Evolutionary conservation across 1,140 invertebrate species (phyloP), one percentile per base, ranked within the genome.

Genomic region (Drosophila sturtevanti): DNA sequence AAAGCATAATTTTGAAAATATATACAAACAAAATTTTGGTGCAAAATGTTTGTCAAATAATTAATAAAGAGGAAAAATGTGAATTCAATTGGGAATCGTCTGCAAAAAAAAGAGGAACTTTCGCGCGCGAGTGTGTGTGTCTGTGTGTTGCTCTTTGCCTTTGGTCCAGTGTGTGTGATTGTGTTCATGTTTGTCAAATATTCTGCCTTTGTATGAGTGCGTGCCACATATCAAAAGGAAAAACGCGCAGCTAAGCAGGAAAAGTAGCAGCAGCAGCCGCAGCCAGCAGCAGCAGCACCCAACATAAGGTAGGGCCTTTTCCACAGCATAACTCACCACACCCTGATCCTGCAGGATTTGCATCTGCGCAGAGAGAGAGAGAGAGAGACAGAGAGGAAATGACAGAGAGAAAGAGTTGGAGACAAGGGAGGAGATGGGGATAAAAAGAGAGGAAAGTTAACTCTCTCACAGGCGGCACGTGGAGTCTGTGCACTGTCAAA

Each of bases 311-410:
- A 85, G 74, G 81, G 81, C 84, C 31, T 89, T 89, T 82, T 72
- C 61, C 74, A 87, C 79, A 82, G 77, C 81, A 75, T 81, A 77
- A 91, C 81, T 91, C 90, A 91, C 86, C 90, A 91, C 90, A 91
- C 89, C 89, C 90, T 91, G 80, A 91, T 87, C 79, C 82, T 91
- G 84, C 82, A 84, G 61, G 27, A 27, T 63, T 78, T 72, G 84
- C 79, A 79, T 63, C 84, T 87, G 84, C 84, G 84, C 82, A 86
- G 51, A 80, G 63, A 86, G 18, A 65, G 65, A 35, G 38, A 58
- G 11, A 44, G 54, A 31, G 51, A 31, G 37, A 66, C 24, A 51
- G 34, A 51, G 6, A 9, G 14, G 1, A 16, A n/a, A n/a, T n/a
- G n/a, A n/a, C n/a, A n/a, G 44, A 63, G 35, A 31, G 41, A 14